phyloP scores from a whole-genome alignment of 2,113 vertebrate genomes.

The Zapornia atra region DNA sequence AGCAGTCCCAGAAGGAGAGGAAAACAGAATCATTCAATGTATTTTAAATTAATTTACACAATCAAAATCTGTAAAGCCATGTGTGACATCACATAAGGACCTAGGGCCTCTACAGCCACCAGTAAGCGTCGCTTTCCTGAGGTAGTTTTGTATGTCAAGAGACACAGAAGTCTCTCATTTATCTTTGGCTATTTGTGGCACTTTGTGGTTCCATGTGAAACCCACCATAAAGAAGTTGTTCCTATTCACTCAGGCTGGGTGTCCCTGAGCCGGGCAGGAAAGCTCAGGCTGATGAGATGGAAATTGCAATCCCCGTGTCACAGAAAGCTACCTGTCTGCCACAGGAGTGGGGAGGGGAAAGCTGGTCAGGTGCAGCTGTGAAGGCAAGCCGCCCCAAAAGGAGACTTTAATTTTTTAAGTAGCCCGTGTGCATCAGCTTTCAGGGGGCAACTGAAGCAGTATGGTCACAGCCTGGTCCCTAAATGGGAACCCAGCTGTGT shows the following conservation, averaged over 20 bases:
- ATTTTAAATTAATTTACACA: not conserved
- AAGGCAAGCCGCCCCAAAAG: not conserved
- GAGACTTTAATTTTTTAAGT: not conserved
- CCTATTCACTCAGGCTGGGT: not conserved
- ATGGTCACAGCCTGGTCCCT: not conserved
- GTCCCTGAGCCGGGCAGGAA: accelerated
- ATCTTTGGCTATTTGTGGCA: not conserved
- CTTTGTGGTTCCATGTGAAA: not conserved
- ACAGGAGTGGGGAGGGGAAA: not conserved
- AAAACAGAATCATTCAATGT: not conserved
- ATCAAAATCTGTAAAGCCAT: not conserved
- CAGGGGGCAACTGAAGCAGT: not conserved
- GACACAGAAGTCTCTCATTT: not conserved
- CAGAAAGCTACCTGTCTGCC: not conserved
- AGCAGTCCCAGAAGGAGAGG: not conserved
- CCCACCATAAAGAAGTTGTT: not conserved
- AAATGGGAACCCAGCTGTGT: accelerated
- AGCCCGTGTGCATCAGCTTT: not conserved
- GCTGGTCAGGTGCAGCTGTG: not conserved
- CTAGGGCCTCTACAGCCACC: not conserved
- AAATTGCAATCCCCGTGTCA: not conserved
- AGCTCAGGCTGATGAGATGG: not conserved
- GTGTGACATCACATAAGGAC: not conserved
- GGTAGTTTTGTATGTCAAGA: not conserved
- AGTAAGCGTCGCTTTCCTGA: not conserved